Evolutionary conservation across 2,113 vertebrate genomes (phyloP), one percentile per base, ranked within the genome.

Genomic region (Dipodomys ordii): DNA sequence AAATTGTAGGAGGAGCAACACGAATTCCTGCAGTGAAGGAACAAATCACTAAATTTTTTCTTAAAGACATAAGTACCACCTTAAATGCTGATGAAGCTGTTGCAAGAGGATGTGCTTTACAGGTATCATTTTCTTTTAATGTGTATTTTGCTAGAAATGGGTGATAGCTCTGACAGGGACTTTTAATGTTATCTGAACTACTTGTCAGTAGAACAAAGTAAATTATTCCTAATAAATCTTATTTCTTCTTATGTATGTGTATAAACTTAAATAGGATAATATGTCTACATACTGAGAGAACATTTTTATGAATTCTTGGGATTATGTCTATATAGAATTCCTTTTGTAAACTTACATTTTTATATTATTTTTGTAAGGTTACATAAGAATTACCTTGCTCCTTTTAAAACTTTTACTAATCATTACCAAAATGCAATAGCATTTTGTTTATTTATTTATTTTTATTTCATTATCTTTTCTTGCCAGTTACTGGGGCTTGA

Each of bases 71-170:
- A 97, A 99, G 99, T 97, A 99, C 99, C 97, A 99, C 99, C 0
- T 97, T 99, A 90, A 99, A 99, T 5, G 99, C 99, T 89, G 99
- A 99, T 76, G 99, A 99, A 98, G 99, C 99, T 94, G 99, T 99
- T 46, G 99, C 99, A 72, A 98, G 99, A 97, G 99, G 99, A 91
- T 99, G 99, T 97, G 99, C 99, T 6, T 98, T 99, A 91, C 99
- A 99, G 99, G 99, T 99, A 96, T 78, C n/a, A 44, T 32, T 19
- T 64, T 90, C 95, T 83, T 28, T 62, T 1, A 86, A 7, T 74
- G 3, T 72, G 0, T 91, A 72, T 91, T 87, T 92, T 95, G 15
- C 35, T 67, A 90, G 71, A 72, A 73, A 44, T 46, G 46, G 16
- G 60, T 68, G 16, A 53, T 71, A 83, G n/a, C 1, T 30, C 79